Conservation (phyloP, 2,888 invertebrate species). For the Megalurothrips usitatus region DNA sequence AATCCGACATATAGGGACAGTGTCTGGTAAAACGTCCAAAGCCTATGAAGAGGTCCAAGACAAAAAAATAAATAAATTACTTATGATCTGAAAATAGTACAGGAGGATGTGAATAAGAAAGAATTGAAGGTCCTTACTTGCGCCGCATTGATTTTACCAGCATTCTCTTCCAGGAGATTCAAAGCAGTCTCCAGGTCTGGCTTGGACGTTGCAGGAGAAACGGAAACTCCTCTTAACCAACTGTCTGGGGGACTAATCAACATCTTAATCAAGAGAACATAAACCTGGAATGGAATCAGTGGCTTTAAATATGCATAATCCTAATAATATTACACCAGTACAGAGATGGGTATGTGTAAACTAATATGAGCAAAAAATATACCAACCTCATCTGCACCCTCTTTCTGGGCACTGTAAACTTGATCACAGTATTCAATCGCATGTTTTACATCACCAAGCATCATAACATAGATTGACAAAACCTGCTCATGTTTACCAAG, state of each 20-base stretch:
- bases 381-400: slow-evolving; percentile 37
- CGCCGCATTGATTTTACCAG: slow-evolving; percentile 59
- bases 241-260: slow-evolving; percentile 50
- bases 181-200: slow-evolving; percentile 78
- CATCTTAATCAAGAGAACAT: slow-evolving; percentile 58
- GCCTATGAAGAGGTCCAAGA: slow-evolving; percentile 53
- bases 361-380: neutral
- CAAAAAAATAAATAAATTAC: neutral
- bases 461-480: slow-evolving; percentile 83
- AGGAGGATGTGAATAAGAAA: neutral
- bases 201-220: slow-evolving; percentile 53
- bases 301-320: neutral
- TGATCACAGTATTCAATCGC: slow-evolving; percentile 82
- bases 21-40: slow-evolving; percentile 73
- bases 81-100: slow-evolving; percentile 27
- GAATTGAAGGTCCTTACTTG: slow-evolving; percentile 52
- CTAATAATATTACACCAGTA: neutral
- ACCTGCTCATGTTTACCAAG: slow-evolving; percentile 89
- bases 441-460: slow-evolving; percentile 73
- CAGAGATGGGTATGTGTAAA: neutral
- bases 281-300: slow-evolving; percentile 49
- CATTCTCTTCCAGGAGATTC: slow-evolving; percentile 74
- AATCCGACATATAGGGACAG: slow-evolving; percentile 69
- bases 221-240: slow-evolving; percentile 44
- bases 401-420: slow-evolving; percentile 51